Evolutionary conservation across 2,888 invertebrate species (phyloP), one percentile per base, ranked within the genome.

Genomic region (Clostera curtula): DNA sequence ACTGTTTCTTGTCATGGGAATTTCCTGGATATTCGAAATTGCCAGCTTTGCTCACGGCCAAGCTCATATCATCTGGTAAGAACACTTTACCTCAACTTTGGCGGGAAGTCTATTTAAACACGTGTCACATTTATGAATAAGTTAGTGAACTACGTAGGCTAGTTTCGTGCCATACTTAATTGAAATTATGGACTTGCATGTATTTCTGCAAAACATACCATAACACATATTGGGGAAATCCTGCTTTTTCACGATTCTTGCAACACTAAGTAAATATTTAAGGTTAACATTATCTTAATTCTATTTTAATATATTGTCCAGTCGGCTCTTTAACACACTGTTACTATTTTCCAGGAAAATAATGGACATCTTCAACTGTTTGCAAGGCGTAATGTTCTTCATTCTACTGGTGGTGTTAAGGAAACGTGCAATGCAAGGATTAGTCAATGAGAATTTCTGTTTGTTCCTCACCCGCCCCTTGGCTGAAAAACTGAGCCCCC

Each of bases 21-120:
- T 90, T 23, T 86, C 88, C 0, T 91, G 91, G 91, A 84, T 89
- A 37, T 91, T 91, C 44, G 91, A 91, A 66, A 83, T 90, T 7
- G 66, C 75, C 12, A 85, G 85, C 42, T 85, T 83, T 30, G 82
- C 83, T 12, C 79, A 84, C 27, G 83, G 79, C 22, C 47, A 67
- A 35, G 49, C 55, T 5, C 79, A 71, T 28, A 65, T 80, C 19
- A 56, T 83, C 36, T 83, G 82, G 82, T 83, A 64, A 67, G 57
- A 37, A 22, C 17, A 21, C 9, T 12, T 13, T 20, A 16, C 19
- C 19, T 20, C 13, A 5, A 9, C 23, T 13, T 15, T 13, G 8
- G 15, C 15, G n/a, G n/a, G n/a, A n/a, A n/a, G n/a, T n/a, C n/a
- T n/a, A n/a, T n/a, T n/a, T n/a, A n/a, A n/a, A n/a, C n/a, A n/a